Base-by-base conservation (phyloP, 2,888 invertebrate species). In the Pollenia labialis region DNA sequence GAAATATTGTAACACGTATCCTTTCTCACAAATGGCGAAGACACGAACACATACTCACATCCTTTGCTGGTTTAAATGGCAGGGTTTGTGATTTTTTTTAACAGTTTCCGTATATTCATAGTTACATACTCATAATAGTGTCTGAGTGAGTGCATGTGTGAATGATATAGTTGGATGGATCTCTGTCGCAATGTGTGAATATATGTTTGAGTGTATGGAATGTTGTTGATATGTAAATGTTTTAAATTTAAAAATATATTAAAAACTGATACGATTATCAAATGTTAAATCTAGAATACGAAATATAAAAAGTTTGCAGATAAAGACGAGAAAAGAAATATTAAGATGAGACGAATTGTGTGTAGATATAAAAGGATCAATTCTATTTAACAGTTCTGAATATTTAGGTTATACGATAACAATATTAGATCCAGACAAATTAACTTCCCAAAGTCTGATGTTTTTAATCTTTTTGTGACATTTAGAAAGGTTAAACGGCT, bases 1-100 rank as follows among this genome's bases (percentile, higher is more conserved):
- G 74, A 75, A 75, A 81, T 81, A 81, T 81, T 80, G 44, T 69
- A 62, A 71, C 56, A 23, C 56, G 56, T 42, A 50, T 32, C 4
- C 32, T 32, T 56, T n/a, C 9, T 42, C n/a, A 9, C n/a, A 52
- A 2, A 52, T 4, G 12, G 6, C 42, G 32, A 1, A 50, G 8
- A 44, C 23, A 50, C 23, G 9, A 7, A 54, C 16, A 79, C 48
- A 62, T 18, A 16, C 4, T 40, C n/a, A 18, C 64, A 52, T 66
- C 18, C 54, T 54, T 54, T 46, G 23, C 18, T 48, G 32, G 32
- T 71, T 60, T 6, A 16, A 80, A 54, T 80, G 52, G 18, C 50
- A 56, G 62, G 46, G 54, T 54, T 72, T 62, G 32, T 64, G 46
- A 46, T 64, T 72, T 72, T 72, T 16, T 69, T 72, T 56, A 72